phyloP scores from a whole-genome alignment of 2,888 invertebrate genomes.

The Phrixothrix hirtus region DNA sequence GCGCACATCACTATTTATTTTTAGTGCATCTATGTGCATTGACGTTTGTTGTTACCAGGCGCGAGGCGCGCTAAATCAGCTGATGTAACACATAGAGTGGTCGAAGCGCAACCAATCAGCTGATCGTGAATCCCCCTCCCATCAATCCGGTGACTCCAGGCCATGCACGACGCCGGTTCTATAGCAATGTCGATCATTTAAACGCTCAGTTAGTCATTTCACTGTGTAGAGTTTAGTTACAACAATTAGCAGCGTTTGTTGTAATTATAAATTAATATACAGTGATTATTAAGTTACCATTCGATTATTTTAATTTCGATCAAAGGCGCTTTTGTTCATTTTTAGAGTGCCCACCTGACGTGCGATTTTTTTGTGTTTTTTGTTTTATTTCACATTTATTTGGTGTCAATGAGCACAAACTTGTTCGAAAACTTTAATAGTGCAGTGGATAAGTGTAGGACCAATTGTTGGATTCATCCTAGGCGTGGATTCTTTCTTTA shows the following conservation, averaged over 20 bases:
- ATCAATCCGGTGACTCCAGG: conserved; percentile 26
- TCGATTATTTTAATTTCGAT: neutral
- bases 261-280: conserved; percentile 15
- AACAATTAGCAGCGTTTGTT: conserved; percentile 10
- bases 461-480: conserved; percentile 25
- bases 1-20: conserved; percentile 6
- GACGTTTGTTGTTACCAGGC: conserved; percentile 40
- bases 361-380: neutral
- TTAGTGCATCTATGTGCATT: conserved; percentile 16
- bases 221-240: conserved; percentile 33
- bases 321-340: neutral
- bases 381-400: no score
- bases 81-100: conserved; percentile 44
- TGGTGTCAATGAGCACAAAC: conserved; percentile 31
- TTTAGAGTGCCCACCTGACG: neutral
- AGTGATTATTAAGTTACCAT: no score
- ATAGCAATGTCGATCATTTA: conserved; percentile 25
- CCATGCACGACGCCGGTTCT: conserved; percentile 34
- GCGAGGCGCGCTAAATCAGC: conserved; percentile 43
- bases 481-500: conserved; percentile 17
- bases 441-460: conserved; percentile 19
- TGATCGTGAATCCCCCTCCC: conserved; percentile 20
- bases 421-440: conserved; percentile 14
- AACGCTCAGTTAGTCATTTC: conserved; percentile 27
- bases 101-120: conserved; percentile 43